Evolutionary conservation across 2,888 invertebrate species (phyloP), one percentile per base, ranked within the genome.

Genomic region (Bugula neritina): DNA sequence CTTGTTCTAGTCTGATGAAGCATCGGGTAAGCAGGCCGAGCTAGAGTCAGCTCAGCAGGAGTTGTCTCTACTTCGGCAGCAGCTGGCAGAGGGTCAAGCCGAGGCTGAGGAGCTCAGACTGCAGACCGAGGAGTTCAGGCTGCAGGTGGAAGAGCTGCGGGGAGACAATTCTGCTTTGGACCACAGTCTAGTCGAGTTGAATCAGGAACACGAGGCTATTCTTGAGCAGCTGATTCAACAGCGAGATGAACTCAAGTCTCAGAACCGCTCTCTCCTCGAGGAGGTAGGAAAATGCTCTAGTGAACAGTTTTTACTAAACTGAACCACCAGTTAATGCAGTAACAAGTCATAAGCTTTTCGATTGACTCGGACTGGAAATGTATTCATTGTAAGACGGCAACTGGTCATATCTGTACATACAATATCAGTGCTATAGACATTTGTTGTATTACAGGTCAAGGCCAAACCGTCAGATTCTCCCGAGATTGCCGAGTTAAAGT

Each of bases 51-150:
- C 87, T 77, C 84, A 92, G 72, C 90, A 90, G 77, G 90, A 91
- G 79, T 83, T 92, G 76, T 92, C 92, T 79, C 87, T 83, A 69
- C 90, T 91, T 82, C 90, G 92, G 79, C 89, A 90, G 77, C 84
- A 87, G 77, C 91, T 90, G 75, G 74, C 73, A 23, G 79, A 81
- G 73, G 73, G 80, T 23, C 78, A 81, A 13, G 72, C 73, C 35
- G 77, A 77, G 13, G 74, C 77, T 29, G 77, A 80, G 34, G 73
- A 75, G 63, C 10, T 31, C 21, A 31, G 13, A 31, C 21, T 21
- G 31, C 25, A 63, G 27, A 10, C 10, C 13, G 63, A 63, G n/a
- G 31, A 31, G 29, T 34, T 31, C 29, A 63, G n/a, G 31, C 27
- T 13, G 31, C 71, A 72, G 71, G 25, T 74, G 69, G 58, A 73